Evolutionary conservation across 2,797 vertebrate genomes (phyloP).

Genomic region (Peromyscus eremicus): DNA sequence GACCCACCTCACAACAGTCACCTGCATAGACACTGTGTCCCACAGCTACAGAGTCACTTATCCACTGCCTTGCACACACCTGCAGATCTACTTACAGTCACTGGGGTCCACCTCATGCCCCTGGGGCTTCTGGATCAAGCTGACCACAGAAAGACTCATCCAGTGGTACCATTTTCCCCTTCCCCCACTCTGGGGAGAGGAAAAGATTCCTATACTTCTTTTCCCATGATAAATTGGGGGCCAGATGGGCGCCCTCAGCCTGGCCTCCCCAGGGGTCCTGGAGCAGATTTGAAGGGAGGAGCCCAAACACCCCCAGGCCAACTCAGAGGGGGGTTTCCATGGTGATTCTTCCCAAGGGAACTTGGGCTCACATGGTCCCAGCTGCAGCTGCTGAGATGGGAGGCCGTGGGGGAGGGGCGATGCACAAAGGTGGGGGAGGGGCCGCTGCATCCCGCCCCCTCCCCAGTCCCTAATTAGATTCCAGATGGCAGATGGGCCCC

Average conservation of each 20-base stretch:
- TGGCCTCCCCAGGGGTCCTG: constrained; percentile 45
- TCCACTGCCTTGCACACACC: background rate
- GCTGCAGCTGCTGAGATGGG: constrained; percentile 61
- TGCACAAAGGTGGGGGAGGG: constrained; percentile 68
- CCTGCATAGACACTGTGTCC: background rate
- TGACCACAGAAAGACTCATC: background rate
- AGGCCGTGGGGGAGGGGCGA: constrained; percentile 43
- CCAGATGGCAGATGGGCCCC: constrained; percentile 80
- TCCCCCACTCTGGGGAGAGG: background rate
- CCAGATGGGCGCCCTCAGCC: constrained; percentile 71
- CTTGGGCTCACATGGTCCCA: constrained; percentile 54
- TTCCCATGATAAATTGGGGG: background rate
- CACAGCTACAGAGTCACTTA: background rate
- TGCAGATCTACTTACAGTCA: background rate
- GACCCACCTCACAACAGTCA: background rate
- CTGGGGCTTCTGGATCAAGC: background rate
- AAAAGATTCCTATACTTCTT: constrained; percentile 59
- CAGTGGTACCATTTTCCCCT: background rate
- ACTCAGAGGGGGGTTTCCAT: constrained; percentile 73
- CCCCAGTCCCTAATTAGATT: constrained; percentile 75
- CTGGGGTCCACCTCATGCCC: background rate
- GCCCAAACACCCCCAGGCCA: constrained; percentile 63
- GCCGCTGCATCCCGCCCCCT: constrained; percentile 28
- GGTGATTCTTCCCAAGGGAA: constrained; percentile 58
- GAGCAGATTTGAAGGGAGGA: constrained; percentile 78